Conservation (phyloP, 2,888 invertebrate species). For the Apoda limacodes region DNA sequence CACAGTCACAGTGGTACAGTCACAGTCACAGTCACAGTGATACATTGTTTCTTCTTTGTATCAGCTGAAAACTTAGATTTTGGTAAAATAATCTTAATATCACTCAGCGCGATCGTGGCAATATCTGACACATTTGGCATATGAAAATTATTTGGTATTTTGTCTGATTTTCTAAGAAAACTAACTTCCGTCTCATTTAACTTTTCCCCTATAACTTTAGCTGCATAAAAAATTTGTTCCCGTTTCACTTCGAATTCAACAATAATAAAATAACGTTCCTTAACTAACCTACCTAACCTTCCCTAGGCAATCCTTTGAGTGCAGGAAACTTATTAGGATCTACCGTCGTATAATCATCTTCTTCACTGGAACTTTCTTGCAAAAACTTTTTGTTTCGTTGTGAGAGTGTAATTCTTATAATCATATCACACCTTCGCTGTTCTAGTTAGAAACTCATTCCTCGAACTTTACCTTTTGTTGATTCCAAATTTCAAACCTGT, state of each 20-base stretch:
- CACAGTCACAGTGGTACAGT: too few relatives aligned
- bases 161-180: constrained; percentile 17
- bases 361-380: constrained; percentile 1
- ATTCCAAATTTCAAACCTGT: too few relatives aligned
- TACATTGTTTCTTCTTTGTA: constrained; percentile 20
- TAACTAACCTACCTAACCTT: too few relatives aligned
- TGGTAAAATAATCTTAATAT: too few relatives aligned
- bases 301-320: too few relatives aligned
- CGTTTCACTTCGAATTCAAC: constrained; percentile 14
- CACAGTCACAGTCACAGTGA: too few relatives aligned
- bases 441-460: too few relatives aligned
- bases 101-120: constrained; percentile 17
- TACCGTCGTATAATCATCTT: constrained; percentile 10
- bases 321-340: constrained; percentile 8
- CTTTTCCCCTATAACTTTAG: constrained; percentile 15
- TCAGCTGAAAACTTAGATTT: constrained; percentile 14
- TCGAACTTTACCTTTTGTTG: too few relatives aligned
- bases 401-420: too few relatives aligned
- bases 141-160: constrained; percentile 16
- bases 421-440: too few relatives aligned
- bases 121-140: constrained; percentile 23
- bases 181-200: constrained; percentile 14
- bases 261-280: constrained; percentile 14
- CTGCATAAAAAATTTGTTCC: constrained; percentile 15
- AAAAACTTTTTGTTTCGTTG: too few relatives aligned